Conservation (phyloP, 2,888 invertebrate species). For the Patella ulyssiponensis region DNA sequence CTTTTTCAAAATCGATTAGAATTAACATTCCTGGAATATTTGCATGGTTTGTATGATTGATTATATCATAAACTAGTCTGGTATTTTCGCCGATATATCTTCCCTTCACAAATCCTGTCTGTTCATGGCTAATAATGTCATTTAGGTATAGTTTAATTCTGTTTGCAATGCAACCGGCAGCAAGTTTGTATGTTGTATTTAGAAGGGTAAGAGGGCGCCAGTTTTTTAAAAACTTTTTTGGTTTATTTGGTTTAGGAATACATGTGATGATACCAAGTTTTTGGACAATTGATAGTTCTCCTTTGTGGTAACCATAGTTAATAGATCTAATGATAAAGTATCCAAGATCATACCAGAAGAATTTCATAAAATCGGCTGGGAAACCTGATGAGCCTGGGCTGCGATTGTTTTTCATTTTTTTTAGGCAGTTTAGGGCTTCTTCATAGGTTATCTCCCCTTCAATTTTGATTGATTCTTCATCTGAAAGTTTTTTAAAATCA, state of each 20-base stretch:
- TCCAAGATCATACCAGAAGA: slow-evolving; percentile 25
- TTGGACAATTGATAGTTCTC: slow-evolving; percentile 23
- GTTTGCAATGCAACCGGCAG: background rate
- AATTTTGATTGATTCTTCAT: background rate
- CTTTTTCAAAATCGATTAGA: slow-evolving; percentile 23
- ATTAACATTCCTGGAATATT: slow-evolving; percentile 6
- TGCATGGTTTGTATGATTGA: background rate
- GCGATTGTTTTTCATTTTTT: slow-evolving; percentile 13
- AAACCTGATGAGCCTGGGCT: slow-evolving; percentile 30
- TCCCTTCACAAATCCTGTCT: slow-evolving; percentile 18
- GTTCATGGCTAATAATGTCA: slow-evolving; percentile 4
- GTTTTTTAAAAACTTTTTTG: slow-evolving; percentile 22
- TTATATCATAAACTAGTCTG: slow-evolving; percentile 9
- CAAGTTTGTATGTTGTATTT: slow-evolving; percentile 29
- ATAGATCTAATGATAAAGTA: slow-evolving; percentile 21
- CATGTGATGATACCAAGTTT: slow-evolving; percentile 37
- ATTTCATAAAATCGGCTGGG: slow-evolving; percentile 28
- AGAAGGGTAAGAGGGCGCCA: slow-evolving; percentile 22
- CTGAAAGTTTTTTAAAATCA: background rate
- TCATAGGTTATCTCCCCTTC: background rate
- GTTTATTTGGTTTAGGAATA: slow-evolving; percentile 32
- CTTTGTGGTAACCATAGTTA: slow-evolving; percentile 19
- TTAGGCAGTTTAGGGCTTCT: background rate
- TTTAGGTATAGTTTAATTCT: slow-evolving; percentile 4
- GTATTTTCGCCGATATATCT: slow-evolving; percentile 21